These are phyloP conservation scores for Coleophora flavipennella DNA, from an alignment of 2,888 invertebrate genomes.

Conservation along the genomic window DNA sequence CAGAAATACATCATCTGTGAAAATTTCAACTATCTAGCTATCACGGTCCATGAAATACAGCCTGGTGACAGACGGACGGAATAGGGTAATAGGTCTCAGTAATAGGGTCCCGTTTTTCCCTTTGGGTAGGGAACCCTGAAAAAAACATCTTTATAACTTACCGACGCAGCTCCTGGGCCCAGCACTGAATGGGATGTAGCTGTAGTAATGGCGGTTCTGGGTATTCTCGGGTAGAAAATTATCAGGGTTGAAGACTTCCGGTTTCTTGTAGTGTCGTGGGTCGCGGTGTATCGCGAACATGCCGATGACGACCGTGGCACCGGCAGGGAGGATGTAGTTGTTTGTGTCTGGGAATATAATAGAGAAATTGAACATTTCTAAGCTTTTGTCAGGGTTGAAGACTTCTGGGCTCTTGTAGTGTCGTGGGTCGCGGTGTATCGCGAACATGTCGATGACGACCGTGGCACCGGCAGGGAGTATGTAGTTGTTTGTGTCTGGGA, in stretches of 20 bases:
- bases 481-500: slow-evolving; percentile 74
- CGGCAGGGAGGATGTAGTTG: slow-evolving; percentile 77
- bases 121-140: too few relatives aligned
- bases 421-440: slow-evolving; percentile 77
- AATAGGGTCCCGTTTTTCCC: too few relatives aligned
- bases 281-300: slow-evolving; percentile 80
- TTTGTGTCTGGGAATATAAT: slow-evolving; percentile 67
- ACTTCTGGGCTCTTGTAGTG: slow-evolving; percentile 79
- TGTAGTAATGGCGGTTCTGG: slow-evolving; percentile 83
- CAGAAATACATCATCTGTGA: too few relatives aligned
- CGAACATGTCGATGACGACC: slow-evolving; percentile 77
- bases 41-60: too few relatives aligned
- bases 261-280: slow-evolving; percentile 77
- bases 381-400: slow-evolving; percentile 87
- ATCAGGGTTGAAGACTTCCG: slow-evolving; percentile 82
- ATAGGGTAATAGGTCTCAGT: too few relatives aligned
- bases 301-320: slow-evolving; percentile 77
- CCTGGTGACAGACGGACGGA: too few relatives aligned
- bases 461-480: slow-evolving; percentile 80
- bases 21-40: too few relatives aligned
- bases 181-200: slow-evolving; percentile 86
- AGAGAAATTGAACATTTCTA: too few relatives aligned
- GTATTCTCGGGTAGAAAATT: slow-evolving; percentile 85
- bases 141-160: slow-evolving; percentile 34
- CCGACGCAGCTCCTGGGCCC: slow-evolving; percentile 86